Percentiles rank a stretch among this genome's conserved stretches.
Conservation (phyloP, 2,888 invertebrate species). For the Linyphia triangularis region DNA sequence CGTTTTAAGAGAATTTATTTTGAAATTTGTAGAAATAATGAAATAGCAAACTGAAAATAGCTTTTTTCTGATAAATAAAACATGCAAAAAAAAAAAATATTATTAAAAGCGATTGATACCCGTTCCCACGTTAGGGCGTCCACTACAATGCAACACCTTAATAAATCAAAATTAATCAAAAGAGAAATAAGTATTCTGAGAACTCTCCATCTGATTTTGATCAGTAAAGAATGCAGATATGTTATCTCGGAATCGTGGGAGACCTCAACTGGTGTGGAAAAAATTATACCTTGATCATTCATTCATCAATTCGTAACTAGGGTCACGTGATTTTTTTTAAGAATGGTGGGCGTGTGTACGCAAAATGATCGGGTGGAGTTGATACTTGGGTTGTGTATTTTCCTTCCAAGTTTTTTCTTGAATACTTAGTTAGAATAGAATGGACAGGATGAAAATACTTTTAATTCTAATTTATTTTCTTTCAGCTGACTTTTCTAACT, state of each 20-base stretch:
- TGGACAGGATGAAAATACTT: too few relatives aligned
- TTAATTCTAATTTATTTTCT: too few relatives aligned
- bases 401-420: too few relatives aligned
- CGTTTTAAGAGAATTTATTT: too few relatives aligned
- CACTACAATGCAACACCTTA: slow-evolving; percentile 34
- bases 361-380: slow-evolving; percentile 63
- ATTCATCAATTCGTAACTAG: slow-evolving; percentile 69
- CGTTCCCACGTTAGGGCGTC: slow-evolving; percentile 54
- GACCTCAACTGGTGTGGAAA: slow-evolving; percentile 64
- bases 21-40: too few relatives aligned
- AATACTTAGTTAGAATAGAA: too few relatives aligned
- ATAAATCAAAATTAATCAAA: slow-evolving; percentile 36
- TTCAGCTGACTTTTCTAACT: too few relatives aligned
- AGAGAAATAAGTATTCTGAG: not conserved
- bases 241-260: not conserved
- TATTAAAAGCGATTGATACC: too few relatives aligned
- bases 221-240: not conserved
- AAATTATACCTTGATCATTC: slow-evolving; percentile 50
- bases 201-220: slow-evolving; percentile 18
- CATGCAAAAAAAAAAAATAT: too few relatives aligned
- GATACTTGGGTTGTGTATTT: not conserved
- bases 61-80: too few relatives aligned
- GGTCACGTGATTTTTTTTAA: slow-evolving; percentile 47
- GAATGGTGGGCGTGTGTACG: slow-evolving; percentile 60
- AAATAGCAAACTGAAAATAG: too few relatives aligned